Conservation (phyloP, 2,797 vertebrate species). For the Apodemus agrarius region DNA sequence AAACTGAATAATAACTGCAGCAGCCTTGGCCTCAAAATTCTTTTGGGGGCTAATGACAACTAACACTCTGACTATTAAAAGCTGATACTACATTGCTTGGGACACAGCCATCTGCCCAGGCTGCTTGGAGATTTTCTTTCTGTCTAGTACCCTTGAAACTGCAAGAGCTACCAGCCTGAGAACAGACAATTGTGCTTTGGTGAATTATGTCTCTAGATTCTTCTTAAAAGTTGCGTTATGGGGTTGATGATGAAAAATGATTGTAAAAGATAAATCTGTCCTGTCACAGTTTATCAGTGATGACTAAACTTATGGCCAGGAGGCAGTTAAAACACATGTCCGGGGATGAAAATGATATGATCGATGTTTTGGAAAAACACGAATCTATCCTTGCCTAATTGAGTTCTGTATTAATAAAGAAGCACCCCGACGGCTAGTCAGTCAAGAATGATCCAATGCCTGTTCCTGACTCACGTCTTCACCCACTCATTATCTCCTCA, state of each 20-base stretch:
- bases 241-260: neutral
- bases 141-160: neutral
- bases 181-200: neutral
- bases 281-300: neutral
- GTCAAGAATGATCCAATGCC: neutral
- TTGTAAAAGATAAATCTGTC: neutral
- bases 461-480: neutral
- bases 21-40: neutral
- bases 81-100: neutral
- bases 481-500: neutral
- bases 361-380: neutral
- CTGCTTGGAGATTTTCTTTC: neutral
- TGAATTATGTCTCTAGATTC: neutral
- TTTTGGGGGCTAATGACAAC: neutral
- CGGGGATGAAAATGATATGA: neutral
- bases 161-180: neutral
- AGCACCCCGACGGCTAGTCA: neutral
- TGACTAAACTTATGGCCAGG: neutral
- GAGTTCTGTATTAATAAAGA: neutral
- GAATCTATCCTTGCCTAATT: neutral
- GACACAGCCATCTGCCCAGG: neutral
- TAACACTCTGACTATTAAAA: neutral
- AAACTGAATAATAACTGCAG: neutral
- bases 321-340: neutral
- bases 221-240: neutral